Conservation (phyloP, 1,140 invertebrate genomes). For the Drosophila neocordata region DNA sequence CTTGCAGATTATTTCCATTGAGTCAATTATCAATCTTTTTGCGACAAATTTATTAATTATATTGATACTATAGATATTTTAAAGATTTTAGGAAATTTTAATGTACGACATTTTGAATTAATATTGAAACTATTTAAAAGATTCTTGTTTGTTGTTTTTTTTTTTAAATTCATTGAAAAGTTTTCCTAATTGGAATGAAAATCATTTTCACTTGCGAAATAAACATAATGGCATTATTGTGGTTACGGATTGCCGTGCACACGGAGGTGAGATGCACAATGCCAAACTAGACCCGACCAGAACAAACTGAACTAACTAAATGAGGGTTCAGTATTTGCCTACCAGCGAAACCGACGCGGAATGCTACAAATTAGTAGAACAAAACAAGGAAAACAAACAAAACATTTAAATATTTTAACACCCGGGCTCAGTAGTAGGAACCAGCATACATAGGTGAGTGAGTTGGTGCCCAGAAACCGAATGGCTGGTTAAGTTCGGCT, state of each 20-base stretch:
- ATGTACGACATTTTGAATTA: too few species aligned
- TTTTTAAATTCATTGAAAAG: not conserved
- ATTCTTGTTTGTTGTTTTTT: not conserved
- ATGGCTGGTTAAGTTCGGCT: not conserved
- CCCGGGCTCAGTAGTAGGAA: not conserved
- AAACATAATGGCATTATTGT: conserved; percentile 51
- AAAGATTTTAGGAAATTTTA: too few species aligned
- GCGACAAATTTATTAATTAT: too few species aligned
- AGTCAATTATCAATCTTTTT: too few species aligned
- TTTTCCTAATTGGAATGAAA: not conserved
- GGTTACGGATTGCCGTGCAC: conserved; percentile 18
- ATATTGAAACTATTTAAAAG: too few species aligned
- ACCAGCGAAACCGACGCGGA: conserved; percentile 16
- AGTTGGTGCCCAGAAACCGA: too few species aligned
- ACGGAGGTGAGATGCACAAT: not conserved
- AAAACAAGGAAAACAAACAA: conserved; percentile 31
- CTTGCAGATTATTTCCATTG: too few species aligned
- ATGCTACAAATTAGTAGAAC: conserved; percentile 61
- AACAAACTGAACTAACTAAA: conserved; percentile 24
- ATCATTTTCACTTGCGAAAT: conserved; percentile 7
- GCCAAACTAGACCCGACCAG: conserved; percentile 4
- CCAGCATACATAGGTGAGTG: too few species aligned
- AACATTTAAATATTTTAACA: conserved; percentile 61
- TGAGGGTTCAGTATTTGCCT: conserved; percentile 11
- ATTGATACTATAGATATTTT: too few species aligned